Percentiles rank a stretch among this genome's conserved stretches.
Conservation (phyloP, 2,113 vertebrate species). For the Salvator merianae region DNA sequence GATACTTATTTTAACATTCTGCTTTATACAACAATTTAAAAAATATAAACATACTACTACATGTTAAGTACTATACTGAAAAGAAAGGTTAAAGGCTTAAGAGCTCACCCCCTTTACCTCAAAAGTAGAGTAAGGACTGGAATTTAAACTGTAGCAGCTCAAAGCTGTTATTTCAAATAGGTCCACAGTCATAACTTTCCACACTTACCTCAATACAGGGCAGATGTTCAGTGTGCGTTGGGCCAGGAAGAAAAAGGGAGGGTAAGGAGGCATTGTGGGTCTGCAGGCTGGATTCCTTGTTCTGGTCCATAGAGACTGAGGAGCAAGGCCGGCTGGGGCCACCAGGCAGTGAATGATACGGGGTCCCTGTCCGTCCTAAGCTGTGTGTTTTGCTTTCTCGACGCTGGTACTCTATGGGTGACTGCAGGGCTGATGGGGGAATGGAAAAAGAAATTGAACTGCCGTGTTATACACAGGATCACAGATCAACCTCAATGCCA, state of each 20-base stretch:
- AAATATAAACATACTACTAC: too few relatives aligned
- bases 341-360: slow-evolving; percentile 51
- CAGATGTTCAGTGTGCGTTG: slow-evolving; percentile 20
- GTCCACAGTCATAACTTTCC: background rate
- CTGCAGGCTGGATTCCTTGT: slow-evolving; percentile 78
- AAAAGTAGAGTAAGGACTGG: background rate
- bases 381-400: slow-evolving; percentile 91
- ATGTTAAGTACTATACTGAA: background rate
- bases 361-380: slow-evolving; percentile 80
- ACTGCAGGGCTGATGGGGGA: slow-evolving; percentile 83
- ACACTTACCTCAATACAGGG: slow-evolving; percentile 54
- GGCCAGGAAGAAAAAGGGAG: slow-evolving; percentile 67
- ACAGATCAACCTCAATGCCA: background rate
- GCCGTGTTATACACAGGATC: background rate
- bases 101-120: background rate
- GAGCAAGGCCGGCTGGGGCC: slow-evolving; percentile 75
- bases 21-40: too few relatives aligned
- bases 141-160: background rate
- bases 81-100: background rate
- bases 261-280: slow-evolving; percentile 87
- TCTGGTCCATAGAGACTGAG: slow-evolving; percentile 83
- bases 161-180: background rate
- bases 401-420: slow-evolving; percentile 92
- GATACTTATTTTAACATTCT: too few relatives aligned
- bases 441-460: background rate